Conservation (phyloP, 1,140 invertebrate genomes). For the Maniola jurtina region DNA sequence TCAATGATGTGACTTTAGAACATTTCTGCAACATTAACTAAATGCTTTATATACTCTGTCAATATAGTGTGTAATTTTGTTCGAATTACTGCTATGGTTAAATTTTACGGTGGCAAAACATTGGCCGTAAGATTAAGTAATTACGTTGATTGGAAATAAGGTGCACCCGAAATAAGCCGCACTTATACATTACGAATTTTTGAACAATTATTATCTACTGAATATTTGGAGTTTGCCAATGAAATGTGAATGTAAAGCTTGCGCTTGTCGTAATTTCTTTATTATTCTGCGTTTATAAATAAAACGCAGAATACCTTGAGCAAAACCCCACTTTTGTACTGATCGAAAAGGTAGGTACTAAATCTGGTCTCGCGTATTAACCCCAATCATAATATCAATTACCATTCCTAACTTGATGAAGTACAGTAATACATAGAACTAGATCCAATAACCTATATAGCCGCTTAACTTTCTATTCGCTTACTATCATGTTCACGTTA, state of each 20-base stretch:
- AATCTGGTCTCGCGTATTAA: background rate
- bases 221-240: too few relatives aligned
- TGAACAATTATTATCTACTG: too few relatives aligned
- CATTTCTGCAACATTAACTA: background rate
- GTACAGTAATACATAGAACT: constrained; percentile 25
- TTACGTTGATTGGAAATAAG: background rate
- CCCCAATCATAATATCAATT: constrained; percentile 8
- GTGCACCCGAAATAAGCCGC: too few relatives aligned
- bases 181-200: too few relatives aligned
- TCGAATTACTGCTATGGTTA: too few relatives aligned
- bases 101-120: background rate
- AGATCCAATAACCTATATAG: constrained; percentile 24
- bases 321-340: too few relatives aligned
- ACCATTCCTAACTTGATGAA: constrained; percentile 18
- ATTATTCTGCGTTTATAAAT: too few relatives aligned
- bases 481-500: constrained; percentile 25
- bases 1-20: background rate
- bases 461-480: constrained; percentile 24
- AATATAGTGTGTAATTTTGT: too few relatives aligned
- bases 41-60: too few relatives aligned
- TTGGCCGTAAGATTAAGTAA: background rate
- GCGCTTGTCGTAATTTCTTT: too few relatives aligned
- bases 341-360: background rate
- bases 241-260: too few relatives aligned
- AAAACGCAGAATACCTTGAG: background rate